A percentile compares a stretch with the other conserved stretches of the same genome.
Evolutionary conservation across 1,140 invertebrate species (phyloP).

Genomic region (Scylla paramamosain): DNA sequence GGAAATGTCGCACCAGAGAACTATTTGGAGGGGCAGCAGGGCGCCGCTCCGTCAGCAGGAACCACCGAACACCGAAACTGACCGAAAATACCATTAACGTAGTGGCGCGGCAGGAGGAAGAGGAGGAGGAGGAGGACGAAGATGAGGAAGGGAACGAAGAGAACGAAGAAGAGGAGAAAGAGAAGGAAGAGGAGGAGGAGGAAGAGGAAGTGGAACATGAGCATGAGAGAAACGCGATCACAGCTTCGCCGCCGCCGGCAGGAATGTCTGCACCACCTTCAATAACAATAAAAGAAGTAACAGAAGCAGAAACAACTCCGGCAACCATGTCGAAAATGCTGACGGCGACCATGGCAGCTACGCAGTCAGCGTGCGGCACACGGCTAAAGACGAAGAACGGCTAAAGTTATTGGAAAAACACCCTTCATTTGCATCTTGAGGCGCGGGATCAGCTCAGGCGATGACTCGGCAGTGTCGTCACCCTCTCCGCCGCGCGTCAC

Average conservation of each 20-base stretch:
- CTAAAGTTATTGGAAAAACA: conserved; percentile 60
- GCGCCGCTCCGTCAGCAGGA: conserved; percentile 14
- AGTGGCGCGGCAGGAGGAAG: not conserved
- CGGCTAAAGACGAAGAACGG: conserved; percentile 4
- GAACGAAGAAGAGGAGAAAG: not conserved
- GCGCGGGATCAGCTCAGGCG: not conserved
- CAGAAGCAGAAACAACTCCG: conserved; percentile 1
- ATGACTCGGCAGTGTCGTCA: conserved; percentile 53
- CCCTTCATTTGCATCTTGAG: conserved; percentile 49
- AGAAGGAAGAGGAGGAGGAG: not conserved
- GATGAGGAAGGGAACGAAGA: not conserved
- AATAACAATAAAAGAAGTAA: conserved; percentile 16
- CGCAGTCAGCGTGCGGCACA: not conserved
- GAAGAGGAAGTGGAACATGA: not conserved
- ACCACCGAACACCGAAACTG: not conserved
- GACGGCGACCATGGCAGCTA: conserved; percentile 7
- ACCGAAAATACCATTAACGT: not conserved
- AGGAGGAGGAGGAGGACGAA: not conserved
- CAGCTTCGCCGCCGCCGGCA: not conserved
- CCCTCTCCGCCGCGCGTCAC: conserved; percentile 1
- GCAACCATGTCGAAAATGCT: not conserved
- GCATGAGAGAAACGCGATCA: not conserved
- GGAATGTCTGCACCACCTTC: not conserved
- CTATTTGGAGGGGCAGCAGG: not conserved
- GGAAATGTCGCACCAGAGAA: not conserved